These are phyloP conservation scores for Drosophila parthenogenetica DNA, from an alignment of 2,888 invertebrate species.

Conservation along the genomic window DNA sequence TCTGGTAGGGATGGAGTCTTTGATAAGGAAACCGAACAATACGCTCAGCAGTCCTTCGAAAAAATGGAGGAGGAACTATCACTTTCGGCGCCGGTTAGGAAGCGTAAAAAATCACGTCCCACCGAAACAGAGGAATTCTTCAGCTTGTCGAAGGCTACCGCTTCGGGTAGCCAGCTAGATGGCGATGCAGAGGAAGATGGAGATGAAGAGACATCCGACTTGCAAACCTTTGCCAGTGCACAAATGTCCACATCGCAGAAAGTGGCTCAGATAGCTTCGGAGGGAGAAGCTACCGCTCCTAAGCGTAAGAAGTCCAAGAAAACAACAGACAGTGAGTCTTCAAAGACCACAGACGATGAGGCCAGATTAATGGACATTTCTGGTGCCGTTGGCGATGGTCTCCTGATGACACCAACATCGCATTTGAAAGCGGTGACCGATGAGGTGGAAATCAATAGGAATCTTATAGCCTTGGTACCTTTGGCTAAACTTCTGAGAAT, in stretches of 20 bases:
- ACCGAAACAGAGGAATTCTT: conserved; percentile 89
- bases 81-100: conserved; percentile 86
- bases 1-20: conserved; percentile 85
- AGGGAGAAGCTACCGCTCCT: conserved; percentile 66
- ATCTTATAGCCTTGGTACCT: conserved; percentile 84
- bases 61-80: conserved; percentile 87
- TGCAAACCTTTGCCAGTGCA: conserved; percentile 89
- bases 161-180: conserved; percentile 81
- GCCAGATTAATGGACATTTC: conserved; percentile 86
- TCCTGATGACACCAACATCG: conserved; percentile 73
- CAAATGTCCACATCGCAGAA: conserved; percentile 85
- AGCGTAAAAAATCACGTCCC: conserved; percentile 88
- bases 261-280: conserved; percentile 52
- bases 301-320: conserved; percentile 82
- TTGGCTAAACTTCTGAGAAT: conserved; percentile 85
- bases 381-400: conserved; percentile 87
- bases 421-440: conserved; percentile 85
- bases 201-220: conserved; percentile 88
- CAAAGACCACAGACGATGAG: conserved; percentile 84
- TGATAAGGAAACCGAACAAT: conserved; percentile 86
- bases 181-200: conserved; percentile 65
- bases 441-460: conserved; percentile 85
- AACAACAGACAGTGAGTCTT: conserved; percentile 85
- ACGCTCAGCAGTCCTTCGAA: conserved; percentile 83
- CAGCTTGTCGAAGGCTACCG: conserved; percentile 88